Base-by-base conservation (phyloP, 1,140 invertebrate genomes). In the Magallana angulata region DNA sequence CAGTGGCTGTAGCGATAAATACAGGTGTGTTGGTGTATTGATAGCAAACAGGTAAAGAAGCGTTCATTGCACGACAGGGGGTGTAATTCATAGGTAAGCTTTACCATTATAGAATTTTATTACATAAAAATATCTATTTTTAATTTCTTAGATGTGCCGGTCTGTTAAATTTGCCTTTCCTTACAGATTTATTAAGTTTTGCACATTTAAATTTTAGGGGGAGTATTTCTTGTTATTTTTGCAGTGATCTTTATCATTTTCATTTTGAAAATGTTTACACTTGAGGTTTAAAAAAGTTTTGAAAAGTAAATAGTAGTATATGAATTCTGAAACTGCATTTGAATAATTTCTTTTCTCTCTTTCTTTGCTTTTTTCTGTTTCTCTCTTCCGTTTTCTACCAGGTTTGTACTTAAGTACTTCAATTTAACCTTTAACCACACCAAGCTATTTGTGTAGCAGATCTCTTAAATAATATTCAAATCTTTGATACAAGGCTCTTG, bases 11-110 rank as follows among this genome's bases (percentile, higher is more conserved):
- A 71, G 24, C 30, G 68, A 76, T 76, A 76, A 76, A 76, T 76
- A 76, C 68, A 30, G 68, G 24, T 36, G 68, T 76, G 18, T 76
- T 30, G 12, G 68, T 76, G 8, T 76, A 76, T 76, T 76, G 68
- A 76, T 30, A 30, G 7, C 30, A 76, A 7, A 76, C 6, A 76
- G 68, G 68, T 76, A 76, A 36, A 7, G n/a, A 30, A 76, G 24
- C 3, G 8, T 36, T 36, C 18, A 76, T 36, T 76, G 7, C 24
- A 9, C 18, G 68, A 30, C 12, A 18, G 8, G 4, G 18, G 0
- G 24, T 76, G 8, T 8, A 30, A 30, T 12, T 30, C 11, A 18
- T 12, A 76, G 68, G 68, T 48, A 76, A 11, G 68, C 30, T 30
- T 30, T 30, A 36, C 68, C 3, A 4, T 48, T 4, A 48, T 2